phyloP scores from a whole-genome alignment of 2,113 vertebrate genomes.

The Nesoenas mayeri region DNA sequence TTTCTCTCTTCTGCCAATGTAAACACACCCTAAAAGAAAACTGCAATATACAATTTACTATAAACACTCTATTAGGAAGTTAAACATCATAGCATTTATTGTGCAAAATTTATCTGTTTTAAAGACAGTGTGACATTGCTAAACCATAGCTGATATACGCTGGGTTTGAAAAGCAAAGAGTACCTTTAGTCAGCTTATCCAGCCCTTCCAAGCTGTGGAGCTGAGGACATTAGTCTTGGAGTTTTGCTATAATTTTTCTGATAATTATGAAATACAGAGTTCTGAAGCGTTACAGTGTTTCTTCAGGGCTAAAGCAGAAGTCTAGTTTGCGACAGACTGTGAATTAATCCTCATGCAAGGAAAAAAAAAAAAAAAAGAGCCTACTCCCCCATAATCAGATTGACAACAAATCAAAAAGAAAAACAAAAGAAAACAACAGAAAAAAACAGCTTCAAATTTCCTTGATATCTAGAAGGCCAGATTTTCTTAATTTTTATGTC shows the following conservation, averaged over 20 bases:
- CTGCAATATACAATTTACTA: background rate
- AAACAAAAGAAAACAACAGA: no score
- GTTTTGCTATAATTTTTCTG: background rate
- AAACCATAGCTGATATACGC: background rate
- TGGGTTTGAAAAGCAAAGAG: background rate
- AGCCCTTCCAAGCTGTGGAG: background rate
- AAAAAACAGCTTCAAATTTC: background rate
- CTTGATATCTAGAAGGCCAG: background rate
- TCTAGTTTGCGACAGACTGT: background rate
- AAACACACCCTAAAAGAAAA: background rate
- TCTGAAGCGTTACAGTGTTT: background rate
- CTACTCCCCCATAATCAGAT: background rate
- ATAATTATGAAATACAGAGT: background rate
- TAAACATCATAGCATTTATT: background rate
- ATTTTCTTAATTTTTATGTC: background rate
- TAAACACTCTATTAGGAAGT: background rate
- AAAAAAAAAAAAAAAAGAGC: background rate
- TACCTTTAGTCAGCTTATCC: background rate
- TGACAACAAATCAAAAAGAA: background rate
- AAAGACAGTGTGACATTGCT: background rate
- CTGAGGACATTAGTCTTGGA: background rate
- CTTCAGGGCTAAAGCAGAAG: background rate
- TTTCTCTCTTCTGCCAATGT: accelerated
- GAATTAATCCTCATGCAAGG: background rate
- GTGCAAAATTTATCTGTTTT: background rate